A percentile compares a stretch with the other conserved stretches of the same genome.
Conservation (phyloP, 2,888 invertebrate species). For the Drosophila putrida region DNA sequence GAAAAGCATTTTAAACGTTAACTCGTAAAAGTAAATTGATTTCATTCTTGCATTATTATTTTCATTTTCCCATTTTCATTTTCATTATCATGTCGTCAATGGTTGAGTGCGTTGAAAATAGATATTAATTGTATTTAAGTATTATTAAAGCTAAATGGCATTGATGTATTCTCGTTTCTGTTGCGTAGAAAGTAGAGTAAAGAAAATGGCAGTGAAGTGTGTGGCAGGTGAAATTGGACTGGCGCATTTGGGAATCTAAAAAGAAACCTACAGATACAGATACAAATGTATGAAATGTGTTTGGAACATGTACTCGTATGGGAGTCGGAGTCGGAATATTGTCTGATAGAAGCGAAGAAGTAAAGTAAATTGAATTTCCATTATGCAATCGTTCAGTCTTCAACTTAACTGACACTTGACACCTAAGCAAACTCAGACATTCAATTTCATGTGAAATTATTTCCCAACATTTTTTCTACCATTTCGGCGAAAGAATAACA, state of each 20-base stretch:
- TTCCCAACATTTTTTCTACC: constrained; percentile 50
- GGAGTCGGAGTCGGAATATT: not conserved
- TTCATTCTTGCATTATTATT: constrained; percentile 15
- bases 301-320: constrained; percentile 8
- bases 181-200: not conserved
- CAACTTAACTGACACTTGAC: constrained; percentile 73
- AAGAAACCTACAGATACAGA: constrained; percentile 1
- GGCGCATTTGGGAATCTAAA: constrained; percentile 16
- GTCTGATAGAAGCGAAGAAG: constrained; percentile 29
- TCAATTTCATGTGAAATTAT: constrained; percentile 74
- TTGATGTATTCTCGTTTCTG: constrained; percentile 10
- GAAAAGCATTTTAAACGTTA: not conserved
- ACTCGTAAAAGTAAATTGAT: constrained; percentile 16
- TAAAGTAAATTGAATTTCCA: constrained; percentile 68
- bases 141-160: constrained; percentile 36
- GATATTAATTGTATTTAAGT: constrained; percentile 37
- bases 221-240: constrained; percentile 33
- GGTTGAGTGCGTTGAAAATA: constrained; percentile 20
- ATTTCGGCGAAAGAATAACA: constrained; percentile 13
- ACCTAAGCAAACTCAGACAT: constrained; percentile 72
- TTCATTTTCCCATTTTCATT: constrained; percentile 7
- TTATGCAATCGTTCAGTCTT: constrained; percentile 70
- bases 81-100: constrained; percentile 12
- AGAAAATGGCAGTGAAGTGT: constrained; percentile 2
- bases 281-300: not conserved